These are phyloP conservation scores for Volucella inanis DNA, from an alignment of 2,888 invertebrate genomes.

Conservation along the genomic window DNA sequence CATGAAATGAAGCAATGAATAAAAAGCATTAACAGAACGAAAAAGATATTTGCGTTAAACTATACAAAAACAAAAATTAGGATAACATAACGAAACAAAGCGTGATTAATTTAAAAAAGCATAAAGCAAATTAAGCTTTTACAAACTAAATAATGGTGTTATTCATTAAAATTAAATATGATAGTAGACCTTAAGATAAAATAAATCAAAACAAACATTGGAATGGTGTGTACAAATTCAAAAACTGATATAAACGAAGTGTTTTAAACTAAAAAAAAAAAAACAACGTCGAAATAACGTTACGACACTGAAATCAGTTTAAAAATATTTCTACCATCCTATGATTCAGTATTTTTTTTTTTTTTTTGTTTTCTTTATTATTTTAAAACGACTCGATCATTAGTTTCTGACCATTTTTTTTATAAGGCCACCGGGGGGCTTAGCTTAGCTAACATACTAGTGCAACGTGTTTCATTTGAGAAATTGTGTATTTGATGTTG, in stretches of 20 bases:
- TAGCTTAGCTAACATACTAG: conserved; percentile 54
- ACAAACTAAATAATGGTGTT: conserved; percentile 53
- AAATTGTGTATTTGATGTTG: conserved; percentile 72
- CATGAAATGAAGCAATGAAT: conserved; percentile 73
- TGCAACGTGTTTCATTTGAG: conserved; percentile 68
- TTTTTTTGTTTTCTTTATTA: neutral
- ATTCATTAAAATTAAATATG: conserved; percentile 34
- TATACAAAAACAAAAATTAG: conserved; percentile 13
- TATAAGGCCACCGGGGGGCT: conserved; percentile 47
- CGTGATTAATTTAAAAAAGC: conserved; percentile 53
- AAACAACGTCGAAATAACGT: no score
- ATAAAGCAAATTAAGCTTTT: conserved; percentile 59
- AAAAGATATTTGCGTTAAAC: conserved; percentile 15
- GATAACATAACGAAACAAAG: conserved; percentile 44
- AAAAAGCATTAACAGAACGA: conserved; percentile 75
- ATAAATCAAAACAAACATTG: conserved; percentile 22
- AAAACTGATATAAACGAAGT: no score
- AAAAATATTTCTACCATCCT: no score
- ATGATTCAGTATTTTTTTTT: neutral
- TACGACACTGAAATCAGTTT: no score
- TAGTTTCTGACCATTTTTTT: neutral
- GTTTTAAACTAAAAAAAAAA: no score
- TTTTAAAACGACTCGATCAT: neutral
- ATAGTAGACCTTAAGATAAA: conserved; percentile 20
- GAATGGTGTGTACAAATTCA: conserved; percentile 21